A percentile compares a stretch with the other conserved stretches of the same genome.
Conservation (phyloP, 1,140 invertebrate genomes). For the Drosophila persimilis region DNA sequence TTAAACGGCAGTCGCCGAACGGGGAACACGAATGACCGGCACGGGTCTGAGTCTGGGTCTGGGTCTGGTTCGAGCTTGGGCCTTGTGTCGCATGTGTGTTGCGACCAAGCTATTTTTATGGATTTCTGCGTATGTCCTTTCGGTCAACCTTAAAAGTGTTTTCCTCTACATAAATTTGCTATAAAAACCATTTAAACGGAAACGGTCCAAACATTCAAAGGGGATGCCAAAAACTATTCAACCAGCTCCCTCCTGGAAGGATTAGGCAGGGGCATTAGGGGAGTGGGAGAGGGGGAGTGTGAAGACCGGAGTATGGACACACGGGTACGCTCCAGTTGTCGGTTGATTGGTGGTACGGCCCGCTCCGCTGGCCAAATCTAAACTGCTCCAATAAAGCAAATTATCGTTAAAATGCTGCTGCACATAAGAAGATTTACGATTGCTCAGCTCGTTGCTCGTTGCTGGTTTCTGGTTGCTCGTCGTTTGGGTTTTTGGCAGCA, state of each 20-base stretch:
- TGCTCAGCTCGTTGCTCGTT: conserved; percentile 70
- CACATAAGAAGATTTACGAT: conserved; percentile 82
- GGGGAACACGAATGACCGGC: neutral
- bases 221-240: conserved; percentile 51
- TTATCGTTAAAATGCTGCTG: conserved; percentile 82
- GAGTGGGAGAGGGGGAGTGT: neutral
- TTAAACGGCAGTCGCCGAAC: conserved; percentile 12
- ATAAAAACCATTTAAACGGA: conserved; percentile 82
- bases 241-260: neutral
- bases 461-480: conserved; percentile 56
- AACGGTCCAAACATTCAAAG: conserved; percentile 76
- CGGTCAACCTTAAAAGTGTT: conserved; percentile 74
- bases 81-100: conserved; percentile 53
- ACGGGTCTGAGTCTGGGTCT: conserved; percentile 13
- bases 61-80: too few relatives aligned
- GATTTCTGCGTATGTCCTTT: conserved; percentile 76
- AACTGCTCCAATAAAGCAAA: conserved; percentile 81
- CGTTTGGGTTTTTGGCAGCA: conserved; percentile 53
- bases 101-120: conserved; percentile 65
- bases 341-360: conserved; percentile 66
- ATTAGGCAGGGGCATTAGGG: neutral
- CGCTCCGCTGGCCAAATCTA: conserved; percentile 72
- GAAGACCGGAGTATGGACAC: conserved; percentile 28
- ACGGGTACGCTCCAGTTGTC: conserved; percentile 61
- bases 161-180: conserved; percentile 81